phyloP scores from a whole-genome alignment of 2,797 vertebrate species.

The Gambusia yucatana region DNA sequence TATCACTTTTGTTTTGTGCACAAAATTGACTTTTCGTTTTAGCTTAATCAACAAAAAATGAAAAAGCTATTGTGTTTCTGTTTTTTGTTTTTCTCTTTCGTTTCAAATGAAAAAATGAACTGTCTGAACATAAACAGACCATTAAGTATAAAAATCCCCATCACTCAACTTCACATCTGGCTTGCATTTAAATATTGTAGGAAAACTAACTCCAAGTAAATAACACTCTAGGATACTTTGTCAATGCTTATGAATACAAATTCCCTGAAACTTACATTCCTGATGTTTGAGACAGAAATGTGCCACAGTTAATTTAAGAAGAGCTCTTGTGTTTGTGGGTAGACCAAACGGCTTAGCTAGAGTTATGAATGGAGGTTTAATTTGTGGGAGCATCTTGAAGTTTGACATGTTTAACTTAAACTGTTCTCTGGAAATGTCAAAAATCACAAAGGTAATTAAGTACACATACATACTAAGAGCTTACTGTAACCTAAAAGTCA shows the following conservation, averaged over 20 bases:
- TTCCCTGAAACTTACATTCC: not conserved
- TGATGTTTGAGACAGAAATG: not conserved
- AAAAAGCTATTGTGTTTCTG: too few species aligned
- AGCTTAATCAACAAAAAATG: too few species aligned
- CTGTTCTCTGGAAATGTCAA: constrained; percentile 41
- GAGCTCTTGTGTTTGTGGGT: not conserved
- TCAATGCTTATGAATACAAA: not conserved
- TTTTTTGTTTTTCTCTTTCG: too few species aligned
- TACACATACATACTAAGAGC: constrained; percentile 34
- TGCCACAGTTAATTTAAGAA: not conserved
- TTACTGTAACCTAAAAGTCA: constrained; percentile 55
- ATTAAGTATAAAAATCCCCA: too few species aligned
- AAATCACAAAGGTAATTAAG: constrained; percentile 52
- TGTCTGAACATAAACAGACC: too few species aligned
- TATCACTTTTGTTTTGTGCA: too few species aligned
- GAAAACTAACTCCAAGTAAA: too few species aligned
- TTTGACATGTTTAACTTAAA: constrained; percentile 30
- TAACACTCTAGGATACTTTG: too few species aligned
- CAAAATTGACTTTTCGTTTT: too few species aligned
- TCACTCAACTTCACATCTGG: too few species aligned
- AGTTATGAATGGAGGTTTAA: constrained; percentile 19
- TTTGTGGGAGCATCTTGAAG: constrained; percentile 39
- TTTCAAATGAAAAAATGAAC: too few species aligned
- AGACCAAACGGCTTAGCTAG: constrained; percentile 9
- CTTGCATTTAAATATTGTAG: too few species aligned